Evolutionary conservation across 1,140 invertebrate species (phyloP).

Genomic region (Probaryconus sp.): DNA sequence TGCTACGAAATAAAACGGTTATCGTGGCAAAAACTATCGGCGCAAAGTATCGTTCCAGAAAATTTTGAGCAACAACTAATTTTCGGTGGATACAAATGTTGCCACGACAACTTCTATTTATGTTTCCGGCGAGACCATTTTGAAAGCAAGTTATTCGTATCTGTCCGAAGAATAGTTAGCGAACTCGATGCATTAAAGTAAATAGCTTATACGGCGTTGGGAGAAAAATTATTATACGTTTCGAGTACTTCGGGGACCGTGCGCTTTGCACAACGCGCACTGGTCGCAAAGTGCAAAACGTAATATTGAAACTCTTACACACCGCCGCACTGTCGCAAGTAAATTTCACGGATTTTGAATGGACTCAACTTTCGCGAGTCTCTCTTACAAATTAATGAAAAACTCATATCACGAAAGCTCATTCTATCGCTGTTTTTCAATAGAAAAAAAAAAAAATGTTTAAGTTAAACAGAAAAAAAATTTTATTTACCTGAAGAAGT

Average conservation of each 20-base stretch:
- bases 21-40: no score
- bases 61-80: constrained; percentile 28
- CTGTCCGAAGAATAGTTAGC: constrained; percentile 46
- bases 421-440: no score
- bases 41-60: no score
- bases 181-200: constrained; percentile 52
- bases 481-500: no score
- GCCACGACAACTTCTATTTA: constrained; percentile 35
- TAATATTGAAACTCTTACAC: constrained; percentile 44
- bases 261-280: constrained; percentile 31
- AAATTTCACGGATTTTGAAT: constrained; percentile 40
- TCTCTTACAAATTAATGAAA: no score
- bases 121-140: constrained; percentile 43
- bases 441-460: no score
- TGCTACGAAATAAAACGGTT: no score
- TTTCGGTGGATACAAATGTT: constrained; percentile 17
- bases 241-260: constrained; percentile 28
- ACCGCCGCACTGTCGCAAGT: constrained; percentile 16
- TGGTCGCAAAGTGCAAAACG: constrained; percentile 34
- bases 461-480: no score
- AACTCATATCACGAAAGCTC: no score
- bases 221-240: constrained; percentile 55
- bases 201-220: constrained; percentile 42
- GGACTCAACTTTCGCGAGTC: constrained; percentile 18
- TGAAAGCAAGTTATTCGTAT: constrained; percentile 46